Conservation (phyloP, 2,113 vertebrate genomes). For the Nyctibius bracteatus region DNA sequence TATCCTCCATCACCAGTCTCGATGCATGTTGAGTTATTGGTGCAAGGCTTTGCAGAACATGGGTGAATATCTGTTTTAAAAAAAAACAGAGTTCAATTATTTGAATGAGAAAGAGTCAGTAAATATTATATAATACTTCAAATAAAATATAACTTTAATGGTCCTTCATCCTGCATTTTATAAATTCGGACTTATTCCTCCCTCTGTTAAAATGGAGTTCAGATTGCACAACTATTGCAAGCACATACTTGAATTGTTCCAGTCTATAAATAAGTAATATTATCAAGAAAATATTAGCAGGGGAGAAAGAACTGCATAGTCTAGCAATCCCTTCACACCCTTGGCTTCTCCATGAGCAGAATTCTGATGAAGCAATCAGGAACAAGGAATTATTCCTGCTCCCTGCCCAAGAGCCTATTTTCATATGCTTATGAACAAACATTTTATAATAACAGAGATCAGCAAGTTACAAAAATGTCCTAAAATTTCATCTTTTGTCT, state of each 20-base stretch:
- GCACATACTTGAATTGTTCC: neutral
- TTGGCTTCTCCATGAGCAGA: neutral
- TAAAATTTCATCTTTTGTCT: neutral
- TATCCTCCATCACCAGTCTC: slow-evolving; percentile 81
- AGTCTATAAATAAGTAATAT: neutral
- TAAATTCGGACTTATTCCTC: neutral
- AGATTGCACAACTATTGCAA: neutral
- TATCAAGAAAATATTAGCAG: neutral
- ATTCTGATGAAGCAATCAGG: neutral
- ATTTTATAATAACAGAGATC: neutral
- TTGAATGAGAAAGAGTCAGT: neutral
- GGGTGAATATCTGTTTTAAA: slow-evolving; percentile 77
- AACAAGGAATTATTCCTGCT: neutral
- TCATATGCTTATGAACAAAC: neutral
- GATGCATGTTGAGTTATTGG: slow-evolving; percentile 86
- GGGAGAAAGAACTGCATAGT: neutral
- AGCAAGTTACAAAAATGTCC: neutral
- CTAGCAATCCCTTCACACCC: neutral
- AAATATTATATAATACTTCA: neutral
- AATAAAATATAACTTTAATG: neutral
- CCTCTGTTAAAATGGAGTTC: neutral
- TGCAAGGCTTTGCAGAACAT: slow-evolving; percentile 84
- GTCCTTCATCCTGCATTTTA: neutral
- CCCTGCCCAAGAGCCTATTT: neutral
- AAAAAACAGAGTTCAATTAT: neutral